Percentiles rank a stretch among this genome's conserved stretches.
Evolutionary conservation across 2,113 vertebrate species (phyloP).

Genomic region (Periophthalmodon schlosseri): DNA sequence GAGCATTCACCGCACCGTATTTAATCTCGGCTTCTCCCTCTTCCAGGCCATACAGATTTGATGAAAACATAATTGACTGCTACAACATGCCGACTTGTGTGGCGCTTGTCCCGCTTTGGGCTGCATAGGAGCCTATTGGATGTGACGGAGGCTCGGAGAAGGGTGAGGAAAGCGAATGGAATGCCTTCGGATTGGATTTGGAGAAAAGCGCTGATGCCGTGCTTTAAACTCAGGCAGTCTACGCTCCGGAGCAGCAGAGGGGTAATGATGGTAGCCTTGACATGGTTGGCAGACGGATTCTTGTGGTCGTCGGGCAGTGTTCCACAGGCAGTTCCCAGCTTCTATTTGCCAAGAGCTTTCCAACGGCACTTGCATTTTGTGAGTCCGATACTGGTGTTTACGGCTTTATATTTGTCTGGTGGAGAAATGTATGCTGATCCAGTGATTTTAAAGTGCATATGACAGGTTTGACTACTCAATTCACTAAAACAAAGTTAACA

Average conservation of each 20-base stretch:
- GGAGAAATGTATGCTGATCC: conserved; percentile 14
- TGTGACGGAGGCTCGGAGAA: conserved; percentile 83
- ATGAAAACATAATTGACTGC: conserved; percentile 69
- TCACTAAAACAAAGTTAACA: no score
- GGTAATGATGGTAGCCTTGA: conserved; percentile 70
- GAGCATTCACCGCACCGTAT: neutral
- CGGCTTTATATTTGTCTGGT: conserved; percentile 37
- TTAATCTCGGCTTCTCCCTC: neutral
- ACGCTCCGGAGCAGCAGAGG: conserved; percentile 61
- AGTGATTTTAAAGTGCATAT: neutral
- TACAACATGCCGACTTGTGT: conserved; percentile 76
- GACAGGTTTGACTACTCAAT: no score
- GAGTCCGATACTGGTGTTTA: conserved; percentile 32
- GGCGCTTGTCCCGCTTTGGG: conserved; percentile 74
- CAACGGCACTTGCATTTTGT: conserved; percentile 61
- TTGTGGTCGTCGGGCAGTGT: conserved; percentile 72
- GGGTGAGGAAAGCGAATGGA: conserved; percentile 76
- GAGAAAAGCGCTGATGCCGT: conserved; percentile 71
- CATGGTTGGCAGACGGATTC: conserved; percentile 71
- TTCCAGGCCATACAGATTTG: conserved; percentile 59
- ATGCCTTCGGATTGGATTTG: conserved; percentile 86
- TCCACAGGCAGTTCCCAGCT: conserved; percentile 63
- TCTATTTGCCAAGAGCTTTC: conserved; percentile 67
- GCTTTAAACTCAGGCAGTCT: conserved; percentile 66
- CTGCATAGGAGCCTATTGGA: conserved; percentile 36